Conservation (phyloP, 2,888 invertebrate genomes). For the Diloba caeruleocephala region DNA sequence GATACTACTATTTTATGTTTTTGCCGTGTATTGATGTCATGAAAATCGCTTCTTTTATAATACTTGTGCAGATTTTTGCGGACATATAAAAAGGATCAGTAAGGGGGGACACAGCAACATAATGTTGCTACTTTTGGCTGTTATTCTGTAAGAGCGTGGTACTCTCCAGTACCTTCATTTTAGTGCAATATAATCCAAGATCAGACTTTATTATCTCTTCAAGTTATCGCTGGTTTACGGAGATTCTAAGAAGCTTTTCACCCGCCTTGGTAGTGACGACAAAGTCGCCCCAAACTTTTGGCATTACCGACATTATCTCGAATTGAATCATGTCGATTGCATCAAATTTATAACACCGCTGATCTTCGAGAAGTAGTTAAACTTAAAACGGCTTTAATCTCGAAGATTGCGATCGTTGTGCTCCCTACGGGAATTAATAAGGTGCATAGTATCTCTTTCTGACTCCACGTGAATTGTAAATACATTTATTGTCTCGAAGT, state of each 20-base stretch:
- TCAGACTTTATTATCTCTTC: neutral
- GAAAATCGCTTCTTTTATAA: too few species aligned
- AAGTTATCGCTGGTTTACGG: slow-evolving; percentile 5
- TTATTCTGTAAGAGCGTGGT: too few species aligned
- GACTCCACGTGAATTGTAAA: neutral
- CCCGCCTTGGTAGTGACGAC: slow-evolving; percentile 11
- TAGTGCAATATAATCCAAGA: too few species aligned
- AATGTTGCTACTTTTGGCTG: too few species aligned
- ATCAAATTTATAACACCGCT: slow-evolving; percentile 54
- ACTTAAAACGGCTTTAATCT: slow-evolving; percentile 36
- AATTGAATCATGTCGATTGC: slow-evolving; percentile 50
- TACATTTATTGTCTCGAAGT: too few species aligned
- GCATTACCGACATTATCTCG: slow-evolving; percentile 45
- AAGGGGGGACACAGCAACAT: too few species aligned
- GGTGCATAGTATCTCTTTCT: slow-evolving; percentile 9
- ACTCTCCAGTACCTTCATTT: too few species aligned
- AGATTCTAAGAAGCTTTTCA: slow-evolving; percentile 18
- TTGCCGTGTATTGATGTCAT: too few species aligned
- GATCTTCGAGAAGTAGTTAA: slow-evolving; percentile 48
- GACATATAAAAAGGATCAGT: too few species aligned
- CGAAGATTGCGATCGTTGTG: slow-evolving; percentile 27
- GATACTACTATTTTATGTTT: too few species aligned
- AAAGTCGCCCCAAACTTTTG: slow-evolving; percentile 33
- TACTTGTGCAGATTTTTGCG: too few species aligned
- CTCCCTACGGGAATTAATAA: slow-evolving; percentile 7